Conservation (phyloP, 2,888 invertebrate genomes). For the Metacarcinus magister region DNA sequence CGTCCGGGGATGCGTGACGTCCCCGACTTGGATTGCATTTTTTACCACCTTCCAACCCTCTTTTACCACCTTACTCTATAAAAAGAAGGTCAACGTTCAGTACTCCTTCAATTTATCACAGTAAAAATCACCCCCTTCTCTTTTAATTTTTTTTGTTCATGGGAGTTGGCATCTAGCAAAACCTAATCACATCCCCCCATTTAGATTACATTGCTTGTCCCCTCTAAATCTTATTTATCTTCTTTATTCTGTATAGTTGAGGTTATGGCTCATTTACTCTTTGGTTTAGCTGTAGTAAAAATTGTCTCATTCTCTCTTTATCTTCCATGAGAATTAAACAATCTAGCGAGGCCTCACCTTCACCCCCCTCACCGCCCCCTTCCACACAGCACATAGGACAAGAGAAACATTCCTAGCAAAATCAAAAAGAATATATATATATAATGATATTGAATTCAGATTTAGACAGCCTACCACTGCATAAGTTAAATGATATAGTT, state of each 20-base stretch:
- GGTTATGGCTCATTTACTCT: neutral
- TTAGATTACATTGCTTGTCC: neutral
- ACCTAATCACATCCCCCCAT: neutral
- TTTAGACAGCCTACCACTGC: neutral
- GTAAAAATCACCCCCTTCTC: neutral
- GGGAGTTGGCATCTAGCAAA: neutral
- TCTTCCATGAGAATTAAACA: neutral
- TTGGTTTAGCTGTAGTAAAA: neutral
- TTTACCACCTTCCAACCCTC: neutral
- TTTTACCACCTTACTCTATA: neutral
- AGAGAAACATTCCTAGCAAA: neutral
- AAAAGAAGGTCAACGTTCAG: neutral
- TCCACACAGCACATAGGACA: neutral
- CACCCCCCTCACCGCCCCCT: neutral
- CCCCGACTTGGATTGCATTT: neutral
- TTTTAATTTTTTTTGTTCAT: neutral
- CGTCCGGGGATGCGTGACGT: conserved; percentile 33
- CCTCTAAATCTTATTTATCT: neutral
- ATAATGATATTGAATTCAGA: neutral
- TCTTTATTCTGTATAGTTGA: neutral
- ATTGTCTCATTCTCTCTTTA: neutral
- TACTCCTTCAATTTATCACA: neutral
- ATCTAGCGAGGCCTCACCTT: neutral
- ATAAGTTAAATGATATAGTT: neutral
- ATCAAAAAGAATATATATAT: neutral